Evolutionary conservation across 2,113 vertebrate species (phyloP).

Genomic region (Silurus asotus): DNA sequence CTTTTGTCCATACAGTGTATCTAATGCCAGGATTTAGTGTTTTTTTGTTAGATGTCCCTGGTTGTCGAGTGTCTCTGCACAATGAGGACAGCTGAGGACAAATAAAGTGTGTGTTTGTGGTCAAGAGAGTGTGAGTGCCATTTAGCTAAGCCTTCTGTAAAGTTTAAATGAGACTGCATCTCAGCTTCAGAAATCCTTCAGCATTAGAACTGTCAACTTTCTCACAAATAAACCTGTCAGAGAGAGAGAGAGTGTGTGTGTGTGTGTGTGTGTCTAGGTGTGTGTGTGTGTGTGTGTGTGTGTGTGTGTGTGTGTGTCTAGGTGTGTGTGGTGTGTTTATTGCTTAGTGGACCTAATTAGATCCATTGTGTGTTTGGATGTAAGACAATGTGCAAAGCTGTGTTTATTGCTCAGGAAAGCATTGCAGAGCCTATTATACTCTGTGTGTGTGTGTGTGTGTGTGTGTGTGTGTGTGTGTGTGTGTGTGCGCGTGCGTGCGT

Average conservation of each 20-base stretch:
- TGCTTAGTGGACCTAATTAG: slow-evolving; percentile 27
- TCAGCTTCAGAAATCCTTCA: slow-evolving; percentile 5
- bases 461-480: slow-evolving; percentile 32
- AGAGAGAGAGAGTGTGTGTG: background rate
- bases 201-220: slow-evolving; percentile 7
- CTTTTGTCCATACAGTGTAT: no score
- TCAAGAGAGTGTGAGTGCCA: background rate
- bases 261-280: background rate
- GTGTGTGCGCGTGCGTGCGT: slow-evolving; percentile 15
- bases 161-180: slow-evolving; percentile 7
- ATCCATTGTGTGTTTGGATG: slow-evolving; percentile 4
- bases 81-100: slow-evolving; percentile 19
- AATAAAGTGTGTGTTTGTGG: background rate
- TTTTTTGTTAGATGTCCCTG: background rate
- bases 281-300: slow-evolving; percentile 11
- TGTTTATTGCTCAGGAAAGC: slow-evolving; percentile 36
- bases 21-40: slow-evolving; percentile 16
- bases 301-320: background rate
- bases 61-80: background rate
- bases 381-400: background rate
- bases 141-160: slow-evolving; percentile 3
- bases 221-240: slow-evolving; percentile 18
- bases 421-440: slow-evolving; percentile 19
- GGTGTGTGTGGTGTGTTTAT: slow-evolving; percentile 23
- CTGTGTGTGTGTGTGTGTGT: slow-evolving; percentile 22